A percentile compares a stretch with the other conserved stretches of the same genome.
These are phyloP conservation scores for Pseudomyrmex cubaensis DNA, from an alignment of 1,140 invertebrate species.

Conservation along the genomic window DNA sequence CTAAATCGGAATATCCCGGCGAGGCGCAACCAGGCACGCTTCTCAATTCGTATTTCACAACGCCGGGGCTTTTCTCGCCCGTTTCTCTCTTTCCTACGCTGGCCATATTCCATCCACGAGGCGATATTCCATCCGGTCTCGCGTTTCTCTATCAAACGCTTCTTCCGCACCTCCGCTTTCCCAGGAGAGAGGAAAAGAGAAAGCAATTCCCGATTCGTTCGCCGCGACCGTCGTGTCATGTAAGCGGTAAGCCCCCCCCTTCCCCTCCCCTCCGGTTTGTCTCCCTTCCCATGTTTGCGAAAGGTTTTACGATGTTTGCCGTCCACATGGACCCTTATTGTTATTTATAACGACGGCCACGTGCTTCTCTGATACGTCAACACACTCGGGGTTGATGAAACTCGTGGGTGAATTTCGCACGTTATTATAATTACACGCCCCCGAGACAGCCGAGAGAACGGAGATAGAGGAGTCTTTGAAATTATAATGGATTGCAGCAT, in stretches of 20 bases:
- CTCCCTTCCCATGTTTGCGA: conserved; percentile 69
- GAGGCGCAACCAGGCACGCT: conserved; percentile 67
- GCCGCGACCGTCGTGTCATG: conserved; percentile 15
- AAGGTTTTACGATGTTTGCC: conserved; percentile 78
- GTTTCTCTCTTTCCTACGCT: not conserved
- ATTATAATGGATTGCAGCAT: not conserved
- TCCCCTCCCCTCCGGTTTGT: not conserved
- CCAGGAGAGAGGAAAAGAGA: not conserved
- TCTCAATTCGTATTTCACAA: conserved; percentile 70
- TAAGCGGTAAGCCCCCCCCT: conserved; percentile 2
- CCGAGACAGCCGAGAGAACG: not conserved
- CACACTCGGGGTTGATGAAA: conserved; percentile 73
- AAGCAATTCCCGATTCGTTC: not conserved
- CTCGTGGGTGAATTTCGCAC: conserved; percentile 56
- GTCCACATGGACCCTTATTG: conserved; percentile 73
- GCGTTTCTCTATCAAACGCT: conserved; percentile 40
- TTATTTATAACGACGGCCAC: conserved; percentile 75
- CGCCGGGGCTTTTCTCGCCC: conserved; percentile 58
- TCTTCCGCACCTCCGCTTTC: not conserved
- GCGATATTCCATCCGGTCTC: conserved; percentile 59
- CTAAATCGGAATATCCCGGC: conserved; percentile 71
- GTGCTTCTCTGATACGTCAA: conserved; percentile 59
- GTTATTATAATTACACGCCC: conserved; percentile 11
- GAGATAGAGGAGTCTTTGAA: not conserved
- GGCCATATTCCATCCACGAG: conserved; percentile 65